Evolutionary conservation across 2,888 invertebrate genomes (phyloP).

Genomic region (Hypsopygia costalis): DNA sequence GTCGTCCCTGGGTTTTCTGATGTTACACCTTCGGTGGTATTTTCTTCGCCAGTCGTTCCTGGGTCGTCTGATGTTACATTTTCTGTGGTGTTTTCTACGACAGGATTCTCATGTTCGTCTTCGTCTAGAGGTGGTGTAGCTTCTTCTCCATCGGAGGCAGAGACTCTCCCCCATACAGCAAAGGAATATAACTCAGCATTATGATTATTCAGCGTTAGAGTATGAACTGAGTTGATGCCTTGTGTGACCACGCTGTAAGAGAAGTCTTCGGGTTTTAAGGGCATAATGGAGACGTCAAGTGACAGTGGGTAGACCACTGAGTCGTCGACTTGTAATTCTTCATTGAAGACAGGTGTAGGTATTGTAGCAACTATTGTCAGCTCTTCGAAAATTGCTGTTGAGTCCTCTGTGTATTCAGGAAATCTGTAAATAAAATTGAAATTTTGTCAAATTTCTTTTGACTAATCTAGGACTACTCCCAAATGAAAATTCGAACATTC

Average conservation of each 20-base stretch:
- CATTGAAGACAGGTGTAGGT: constrained; percentile 42
- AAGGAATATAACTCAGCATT: constrained; percentile 64
- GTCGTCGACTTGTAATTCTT: constrained; percentile 38
- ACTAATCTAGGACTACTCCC: no score
- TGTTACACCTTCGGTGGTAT: no score
- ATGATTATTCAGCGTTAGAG: constrained; percentile 32
- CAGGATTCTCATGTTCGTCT: not conserved
- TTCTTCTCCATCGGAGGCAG: constrained; percentile 54
- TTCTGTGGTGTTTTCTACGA: not conserved
- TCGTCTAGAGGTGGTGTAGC: constrained; percentile 36
- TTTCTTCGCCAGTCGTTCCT: no score
- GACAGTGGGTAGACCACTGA: constrained; percentile 72
- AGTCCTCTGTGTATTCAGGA: constrained; percentile 46
- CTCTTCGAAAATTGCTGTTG: constrained; percentile 65
- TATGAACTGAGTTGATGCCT: constrained; percentile 27
- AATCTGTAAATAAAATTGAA: constrained; percentile 64
- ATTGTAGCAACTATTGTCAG: constrained; percentile 63
- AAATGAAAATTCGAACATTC: no score
- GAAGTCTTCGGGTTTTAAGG: constrained; percentile 56
- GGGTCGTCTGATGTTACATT: not conserved
- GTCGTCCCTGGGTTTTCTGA: no score
- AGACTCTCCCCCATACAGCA: constrained; percentile 76
- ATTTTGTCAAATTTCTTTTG: no score
- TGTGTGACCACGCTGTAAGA: constrained; percentile 28
- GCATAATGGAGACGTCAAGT: constrained; percentile 66